A percentile compares a stretch with the other conserved stretches of the same genome.
Conservation (phyloP, 2,797 vertebrate genomes). For the Neoniphon sammara region DNA sequence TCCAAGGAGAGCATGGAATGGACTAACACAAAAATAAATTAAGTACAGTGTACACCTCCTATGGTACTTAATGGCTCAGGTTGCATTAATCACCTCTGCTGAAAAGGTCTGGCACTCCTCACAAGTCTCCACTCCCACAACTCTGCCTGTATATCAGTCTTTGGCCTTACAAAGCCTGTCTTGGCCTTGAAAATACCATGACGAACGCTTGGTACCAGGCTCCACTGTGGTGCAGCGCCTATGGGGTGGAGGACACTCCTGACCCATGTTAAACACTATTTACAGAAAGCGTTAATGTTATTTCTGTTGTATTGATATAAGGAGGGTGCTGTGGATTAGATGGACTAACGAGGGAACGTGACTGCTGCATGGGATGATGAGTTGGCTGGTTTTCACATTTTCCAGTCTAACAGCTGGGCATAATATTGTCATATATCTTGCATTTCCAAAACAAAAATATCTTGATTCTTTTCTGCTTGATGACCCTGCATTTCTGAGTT, state of each 20-base stretch:
- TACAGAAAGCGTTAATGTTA: conserved; percentile 63
- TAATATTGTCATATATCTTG: not conserved
- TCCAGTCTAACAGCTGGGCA: not conserved
- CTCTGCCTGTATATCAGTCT: conserved; percentile 74
- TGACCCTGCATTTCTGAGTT: too few relatives aligned
- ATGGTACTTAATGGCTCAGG: conserved; percentile 58
- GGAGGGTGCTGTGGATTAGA: conserved; percentile 43
- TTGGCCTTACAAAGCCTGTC: conserved; percentile 68
- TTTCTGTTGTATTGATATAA: conserved; percentile 51
- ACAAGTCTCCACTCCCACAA: conserved; percentile 68
- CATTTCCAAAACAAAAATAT: not conserved
- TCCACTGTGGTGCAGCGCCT: conserved; percentile 53
- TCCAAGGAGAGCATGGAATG: conserved; percentile 71
- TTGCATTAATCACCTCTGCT: conserved; percentile 78
- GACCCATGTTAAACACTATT: conserved; percentile 42
- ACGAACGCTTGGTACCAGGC: conserved; percentile 78
- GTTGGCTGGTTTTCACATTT: conserved; percentile 8
- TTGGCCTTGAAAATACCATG: conserved; percentile 61
- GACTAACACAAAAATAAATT: conserved; percentile 73
- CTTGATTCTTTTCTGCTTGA: too few relatives aligned
- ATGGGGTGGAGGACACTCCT: conserved; percentile 39
- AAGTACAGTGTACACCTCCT: conserved; percentile 61
- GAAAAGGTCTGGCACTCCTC: conserved; percentile 77
- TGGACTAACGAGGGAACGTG: conserved; percentile 48
- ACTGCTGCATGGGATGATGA: conserved; percentile 15